A percentile compares a stretch with the other conserved stretches of the same genome.
Conservation (phyloP, 1,140 invertebrate species). For the Ips nitidus region DNA sequence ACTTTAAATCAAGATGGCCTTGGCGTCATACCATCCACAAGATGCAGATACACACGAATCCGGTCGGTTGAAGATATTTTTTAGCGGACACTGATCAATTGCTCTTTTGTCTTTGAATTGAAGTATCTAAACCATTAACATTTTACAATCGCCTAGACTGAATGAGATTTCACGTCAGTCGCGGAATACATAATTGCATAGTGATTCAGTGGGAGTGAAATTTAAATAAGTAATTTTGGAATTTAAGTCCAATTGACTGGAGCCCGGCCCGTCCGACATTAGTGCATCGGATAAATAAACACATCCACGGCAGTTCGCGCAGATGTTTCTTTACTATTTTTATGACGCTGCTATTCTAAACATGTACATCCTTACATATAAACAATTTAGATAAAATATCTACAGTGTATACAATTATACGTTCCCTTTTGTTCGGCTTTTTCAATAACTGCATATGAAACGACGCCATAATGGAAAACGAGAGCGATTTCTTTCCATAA, state of each 20-base stretch:
- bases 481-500: too few relatives aligned
- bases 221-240: too few relatives aligned
- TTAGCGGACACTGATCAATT: conserved; percentile 14
- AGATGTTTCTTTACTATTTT: conserved; percentile 37
- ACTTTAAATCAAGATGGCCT: conserved; percentile 36
- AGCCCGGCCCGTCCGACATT: not conserved
- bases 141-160: too few relatives aligned
- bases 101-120: not conserved
- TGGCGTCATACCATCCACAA: conserved; percentile 34
- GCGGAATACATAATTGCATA: too few relatives aligned
- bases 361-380: conserved; percentile 28
- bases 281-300: conserved; percentile 33
- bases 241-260: conserved; percentile 17
- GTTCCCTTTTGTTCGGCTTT: conserved; percentile 11
- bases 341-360: conserved; percentile 30
- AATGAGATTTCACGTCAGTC: too few relatives aligned
- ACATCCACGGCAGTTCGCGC: conserved; percentile 25
- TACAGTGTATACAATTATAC: conserved; percentile 19
- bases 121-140: too few relatives aligned
- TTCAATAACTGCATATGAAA: too few relatives aligned
- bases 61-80: conserved; percentile 28
- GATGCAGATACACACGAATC: conserved; percentile 35
- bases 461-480: too few relatives aligned
- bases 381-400: conserved; percentile 33
- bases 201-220: too few relatives aligned